Base-by-base conservation (phyloP, 1,140 invertebrate genomes). In the Leptopilina boulardi region DNA sequence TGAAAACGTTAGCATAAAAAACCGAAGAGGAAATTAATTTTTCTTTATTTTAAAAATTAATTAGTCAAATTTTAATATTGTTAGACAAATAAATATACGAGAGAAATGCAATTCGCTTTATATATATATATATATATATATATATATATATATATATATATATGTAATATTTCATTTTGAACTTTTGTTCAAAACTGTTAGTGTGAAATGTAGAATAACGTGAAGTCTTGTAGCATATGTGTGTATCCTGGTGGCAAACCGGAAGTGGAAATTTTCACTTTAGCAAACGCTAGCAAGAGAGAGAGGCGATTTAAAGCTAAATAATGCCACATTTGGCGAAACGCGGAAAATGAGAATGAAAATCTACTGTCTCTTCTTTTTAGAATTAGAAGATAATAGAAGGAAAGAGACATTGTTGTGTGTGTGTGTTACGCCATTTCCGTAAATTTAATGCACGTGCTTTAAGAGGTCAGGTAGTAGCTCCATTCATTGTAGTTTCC, bases 311-410 rank as follows among this genome's bases (percentile, higher is more conserved):
- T 84, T 81, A 85, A 73, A 75, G 70, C 73, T 82, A 82, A 83
- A 85, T 81, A 85, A 51, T 51, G 47, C 47, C 47, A 51, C 47
- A 51, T 51, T 51, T 51, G 47, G 47, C 47, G 15, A 18, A 51
- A 51, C 47, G 15, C 47, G 6, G 47, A 51, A 51, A 51, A 51
- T 51, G 47, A 51, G 47, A 75, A 82, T 81, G 77, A 83, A 82
- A 86, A 86, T 80, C 42, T 85, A 87, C 75, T 70, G 80, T 38
- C 76, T 78, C 71, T 78, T 79, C 47, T 76, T 44, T 34, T 71
- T 13, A 18, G 80, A 75, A 87, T 86, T 86, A 85, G 80, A 82
- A 85, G 77, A 85, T 80, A 83, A 76, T 42, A 38, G 15, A 4
- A n/a, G 11, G 11, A 47, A 9, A 42, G 42, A 44, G 42, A 44